Evolutionary conservation across 1,140 invertebrate genomes (phyloP), one percentile per base, ranked within the genome.

Genomic region (Cephus cinctus): DNA sequence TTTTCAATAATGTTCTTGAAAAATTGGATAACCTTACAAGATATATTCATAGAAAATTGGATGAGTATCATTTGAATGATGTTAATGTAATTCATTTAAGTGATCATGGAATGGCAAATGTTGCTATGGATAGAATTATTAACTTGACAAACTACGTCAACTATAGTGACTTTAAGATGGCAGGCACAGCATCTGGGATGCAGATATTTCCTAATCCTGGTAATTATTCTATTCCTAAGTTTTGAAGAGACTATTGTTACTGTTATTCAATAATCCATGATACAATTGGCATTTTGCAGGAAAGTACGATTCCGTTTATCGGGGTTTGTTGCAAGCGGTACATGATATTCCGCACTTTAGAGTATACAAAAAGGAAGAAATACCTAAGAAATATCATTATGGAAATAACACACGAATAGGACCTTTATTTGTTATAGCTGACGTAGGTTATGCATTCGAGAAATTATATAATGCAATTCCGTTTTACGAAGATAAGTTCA

Each of bases 41-140:
- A 35, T 82, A 84, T 61, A 63, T 86, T 32, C 69, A 86, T 56
- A 51, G 80, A 12, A 70, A 80, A 54, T 54, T 87, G 20, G 61
- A 71, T 22, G 42, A 67, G 1, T 57, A 77, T 44, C 64, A 73
- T 6, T 65, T 88, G 25, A 63, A 63, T 25, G 72, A 83, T 59
- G 73, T 87, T 0, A 88, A 89, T 66, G 68, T 90, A 1, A 78
- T 90, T 47, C 75, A 90, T 34, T 67, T 88, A 2, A 87, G 86
- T 64, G 89, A 90, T 70, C 88, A 90, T 72, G 88, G 89, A 11
- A 88, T 89, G 83, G 58, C 78, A 1, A 63, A 70, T 19, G 76
- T 84, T 2, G 76, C 67, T 4, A 54, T 66, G 34, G 67, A 78
- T 22, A 65, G 75, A 51, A 74, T 84, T 47, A 81, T 88, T 46